Evolutionary conservation across 2,888 invertebrate species (phyloP).

Genomic region (Adela reaumurella): DNA sequence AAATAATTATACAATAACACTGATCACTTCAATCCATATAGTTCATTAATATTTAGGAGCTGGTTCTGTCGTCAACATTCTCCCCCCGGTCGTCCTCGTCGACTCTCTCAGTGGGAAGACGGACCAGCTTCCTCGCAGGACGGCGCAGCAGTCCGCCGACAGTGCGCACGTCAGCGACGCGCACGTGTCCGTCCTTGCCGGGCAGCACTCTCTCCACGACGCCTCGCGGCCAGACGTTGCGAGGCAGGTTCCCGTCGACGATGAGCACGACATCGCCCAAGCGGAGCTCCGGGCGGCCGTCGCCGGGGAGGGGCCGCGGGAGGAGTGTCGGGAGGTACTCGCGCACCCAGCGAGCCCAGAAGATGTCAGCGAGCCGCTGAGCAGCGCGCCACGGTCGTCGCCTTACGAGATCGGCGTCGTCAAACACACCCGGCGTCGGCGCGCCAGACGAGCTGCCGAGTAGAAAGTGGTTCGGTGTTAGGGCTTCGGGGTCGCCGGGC

Average conservation of each 20-base stretch:
- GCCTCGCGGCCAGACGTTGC: not conserved
- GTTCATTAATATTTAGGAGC: not conserved
- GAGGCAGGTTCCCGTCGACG: conserved; percentile 1
- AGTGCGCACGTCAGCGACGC: not conserved
- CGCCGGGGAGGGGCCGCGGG: not conserved
- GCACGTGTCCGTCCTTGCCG: conserved; percentile 1
- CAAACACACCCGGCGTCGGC: conserved; percentile 9
- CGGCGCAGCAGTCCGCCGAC: not conserved
- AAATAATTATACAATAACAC: too few relatives aligned
- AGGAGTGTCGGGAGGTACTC: conserved; percentile 15
- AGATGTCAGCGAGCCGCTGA: conserved; percentile 4
- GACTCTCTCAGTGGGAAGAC: not conserved
- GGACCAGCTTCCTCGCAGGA: not conserved
- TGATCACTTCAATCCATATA: too few relatives aligned
- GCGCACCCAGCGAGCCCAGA: conserved; percentile 16
- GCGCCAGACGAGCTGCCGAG: conserved; percentile 10
- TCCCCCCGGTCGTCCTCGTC: not conserved
- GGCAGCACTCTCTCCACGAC: conserved; percentile 1
- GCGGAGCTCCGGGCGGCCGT: not conserved
- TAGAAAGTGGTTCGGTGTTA: conserved; percentile 18
- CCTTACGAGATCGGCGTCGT: conserved; percentile 6
- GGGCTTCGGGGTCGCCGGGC: conserved; percentile 12
- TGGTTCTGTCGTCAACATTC: not conserved
- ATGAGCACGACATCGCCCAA: not conserved
- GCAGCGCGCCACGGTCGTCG: conserved; percentile 5